Evolutionary conservation across 1,140 invertebrate genomes (phyloP).

Genomic region (Ganaspis sp.): DNA sequence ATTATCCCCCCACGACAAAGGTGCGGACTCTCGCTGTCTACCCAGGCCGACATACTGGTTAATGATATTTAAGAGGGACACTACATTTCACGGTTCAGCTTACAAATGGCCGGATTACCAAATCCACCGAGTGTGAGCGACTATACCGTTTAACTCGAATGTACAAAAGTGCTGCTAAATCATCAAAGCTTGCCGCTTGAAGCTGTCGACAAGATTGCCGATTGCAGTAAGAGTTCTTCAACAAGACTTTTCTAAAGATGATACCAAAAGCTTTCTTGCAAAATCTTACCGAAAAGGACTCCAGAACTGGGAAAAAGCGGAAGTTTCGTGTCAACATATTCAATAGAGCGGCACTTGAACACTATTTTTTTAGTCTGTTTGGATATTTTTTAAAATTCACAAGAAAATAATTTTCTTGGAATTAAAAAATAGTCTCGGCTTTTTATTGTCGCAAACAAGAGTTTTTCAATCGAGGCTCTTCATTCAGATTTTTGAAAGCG

Average conservation of each 20-base stretch:
- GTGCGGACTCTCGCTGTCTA: background rate
- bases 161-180: conserved; percentile 20
- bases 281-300: conserved; percentile 14
- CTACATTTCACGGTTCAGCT: conserved; percentile 48
- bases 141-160: conserved; percentile 32
- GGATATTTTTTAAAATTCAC: background rate
- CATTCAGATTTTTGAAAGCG: too few species aligned
- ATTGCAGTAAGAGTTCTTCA: background rate
- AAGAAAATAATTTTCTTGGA: background rate
- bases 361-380: background rate
- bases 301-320: conserved; percentile 2
- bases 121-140: conserved; percentile 43
- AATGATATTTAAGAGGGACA: conserved; percentile 55
- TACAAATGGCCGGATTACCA: conserved; percentile 54
- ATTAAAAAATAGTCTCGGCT: background rate
- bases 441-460: too few species aligned
- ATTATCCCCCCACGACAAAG: conserved; percentile 49
- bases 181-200: conserved; percentile 45
- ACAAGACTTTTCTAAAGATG: conserved; percentile 17
- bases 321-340: conserved; percentile 9
- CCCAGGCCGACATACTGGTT: background rate
- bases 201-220: background rate
- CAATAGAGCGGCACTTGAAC: conserved; percentile 10
- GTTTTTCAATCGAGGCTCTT: too few species aligned
- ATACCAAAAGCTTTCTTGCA: background rate